Percentiles rank a stretch among this genome's conserved stretches.
phyloP scores from a whole-genome alignment of 2,888 invertebrate genomes.

The Tetanocera ferruginea region DNA sequence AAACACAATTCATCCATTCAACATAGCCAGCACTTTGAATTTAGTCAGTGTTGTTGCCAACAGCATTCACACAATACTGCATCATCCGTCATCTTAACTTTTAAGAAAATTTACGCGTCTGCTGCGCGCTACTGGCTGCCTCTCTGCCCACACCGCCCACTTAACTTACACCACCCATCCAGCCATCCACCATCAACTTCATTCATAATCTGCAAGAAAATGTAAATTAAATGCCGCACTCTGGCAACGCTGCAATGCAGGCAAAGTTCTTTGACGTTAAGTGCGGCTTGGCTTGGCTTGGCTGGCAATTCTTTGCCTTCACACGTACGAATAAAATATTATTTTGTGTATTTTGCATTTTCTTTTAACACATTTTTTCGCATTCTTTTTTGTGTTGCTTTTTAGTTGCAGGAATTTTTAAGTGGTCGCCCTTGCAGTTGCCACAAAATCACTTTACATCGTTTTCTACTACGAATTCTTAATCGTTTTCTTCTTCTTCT shows the following conservation, averaged over 20 bases:
- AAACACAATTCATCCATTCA: too few relatives aligned
- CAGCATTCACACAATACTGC: neutral
- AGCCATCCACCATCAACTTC: constrained; percentile 7
- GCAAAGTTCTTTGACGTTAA: constrained; percentile 43
- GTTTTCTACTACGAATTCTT: constrained; percentile 28
- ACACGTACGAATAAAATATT: constrained; percentile 32
- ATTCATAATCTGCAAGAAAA: constrained; percentile 52
- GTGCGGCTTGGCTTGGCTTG: neutral
- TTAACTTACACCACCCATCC: neutral
- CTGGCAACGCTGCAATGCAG: constrained; percentile 56
- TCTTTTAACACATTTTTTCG: neutral
- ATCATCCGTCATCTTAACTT: constrained; percentile 15
- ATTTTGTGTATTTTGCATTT: constrained; percentile 24
- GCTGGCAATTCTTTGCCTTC: neutral
- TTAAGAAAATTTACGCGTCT: neutral
- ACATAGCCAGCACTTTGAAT: too few relatives aligned
- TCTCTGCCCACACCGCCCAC: neutral
- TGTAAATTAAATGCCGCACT: constrained; percentile 54
- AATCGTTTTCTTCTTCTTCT: constrained; percentile 28
- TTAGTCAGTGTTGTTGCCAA: neutral
- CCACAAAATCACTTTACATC: constrained; percentile 34
- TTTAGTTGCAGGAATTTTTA: constrained; percentile 14
- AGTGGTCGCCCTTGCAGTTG: constrained; percentile 21
- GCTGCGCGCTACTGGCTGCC: neutral
- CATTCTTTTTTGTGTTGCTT: neutral